Base-by-base conservation (phyloP, 2,113 vertebrate species). In the Corythaixoides concolor region DNA sequence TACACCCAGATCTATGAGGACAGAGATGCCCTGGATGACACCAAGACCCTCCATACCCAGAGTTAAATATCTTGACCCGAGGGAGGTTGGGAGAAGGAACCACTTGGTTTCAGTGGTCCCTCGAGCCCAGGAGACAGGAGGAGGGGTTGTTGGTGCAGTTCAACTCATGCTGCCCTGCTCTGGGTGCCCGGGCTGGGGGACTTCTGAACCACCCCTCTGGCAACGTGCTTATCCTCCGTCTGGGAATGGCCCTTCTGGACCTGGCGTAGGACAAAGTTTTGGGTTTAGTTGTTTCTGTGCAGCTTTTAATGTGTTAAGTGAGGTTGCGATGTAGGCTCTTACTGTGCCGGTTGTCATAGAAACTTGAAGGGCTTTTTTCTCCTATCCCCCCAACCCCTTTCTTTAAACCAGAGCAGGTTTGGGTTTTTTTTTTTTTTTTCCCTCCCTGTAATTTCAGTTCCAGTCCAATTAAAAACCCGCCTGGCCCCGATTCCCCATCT, bases 281-380 rank as follows among this genome's bases (percentile, higher is more conserved):
- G 60, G 19, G 5, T 83, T 56, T 52, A 2, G 0, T 35, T 37
- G 20, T 90, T 95, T 79, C 74, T 90, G 75, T 85, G n/a, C 77
- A 90, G 91, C 67, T 95, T 95, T 92, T 50, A 95, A 84, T 0
- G 20, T n/a, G 77, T 89, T 93, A 89, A 90, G n/a, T 3, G 66
- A 66, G 56, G 62, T 75, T 90, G 78, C 5, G 11, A 11, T 88
- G 75, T 64, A 90, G 86, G 91, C 58, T 95, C 27, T 73, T 32
- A 12, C 75, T 94, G 75, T 80, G 80, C 23, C 5, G 21, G 94
- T 96, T 96, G 94, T 94, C 96, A 95, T 96, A 95, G 95, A 93
- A 97, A 97, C 95, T 66, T 78, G 41, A 33, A 84, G 58, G 90
- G 43, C 64, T 91, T 96, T 94, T 88, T 78, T 55, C 55, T 79